Conservation (phyloP, 2,797 vertebrate species). For the Hydrolagus colliei region DNA sequence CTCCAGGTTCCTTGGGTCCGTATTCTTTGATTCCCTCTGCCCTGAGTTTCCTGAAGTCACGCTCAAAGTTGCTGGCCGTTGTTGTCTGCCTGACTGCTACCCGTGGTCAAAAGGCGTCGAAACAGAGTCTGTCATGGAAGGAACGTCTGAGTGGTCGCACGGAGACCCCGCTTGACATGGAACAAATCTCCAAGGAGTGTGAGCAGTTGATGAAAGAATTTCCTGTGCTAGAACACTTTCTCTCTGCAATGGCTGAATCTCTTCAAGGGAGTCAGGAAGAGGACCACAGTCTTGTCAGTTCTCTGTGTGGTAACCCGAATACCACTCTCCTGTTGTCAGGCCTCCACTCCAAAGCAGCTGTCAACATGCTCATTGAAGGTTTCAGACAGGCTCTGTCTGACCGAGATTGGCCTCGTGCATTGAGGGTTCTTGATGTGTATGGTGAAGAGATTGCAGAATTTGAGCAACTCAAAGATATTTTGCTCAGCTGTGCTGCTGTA, state of each 20-base stretch:
- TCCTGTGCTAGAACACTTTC: conserved; percentile 65
- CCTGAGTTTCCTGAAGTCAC: conserved; percentile 78
- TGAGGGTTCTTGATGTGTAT: conserved; percentile 72
- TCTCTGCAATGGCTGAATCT: conserved; percentile 68
- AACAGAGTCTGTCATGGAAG: conserved; percentile 74
- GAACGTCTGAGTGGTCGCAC: conserved; percentile 70
- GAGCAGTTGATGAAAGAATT: conserved; percentile 72
- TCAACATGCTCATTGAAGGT: conserved; percentile 59
- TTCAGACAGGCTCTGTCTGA: conserved; percentile 70
- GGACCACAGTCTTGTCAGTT: conserved; percentile 44
- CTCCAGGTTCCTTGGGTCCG: conserved; percentile 46
- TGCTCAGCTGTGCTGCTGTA: conserved; percentile 74
- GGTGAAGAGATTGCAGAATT: conserved; percentile 59
- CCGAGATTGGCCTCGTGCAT: conserved; percentile 65
- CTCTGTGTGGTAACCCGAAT: conserved; percentile 65
- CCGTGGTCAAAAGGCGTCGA: conserved; percentile 56
- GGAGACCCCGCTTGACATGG: conserved; percentile 67
- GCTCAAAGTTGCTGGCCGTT: conserved; percentile 66
- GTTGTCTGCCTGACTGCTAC: conserved; percentile 72
- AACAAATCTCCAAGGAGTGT: conserved; percentile 75
- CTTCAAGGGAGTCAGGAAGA: conserved; percentile 55
- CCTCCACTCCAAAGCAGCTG: conserved; percentile 59
- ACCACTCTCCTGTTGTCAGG: conserved; percentile 70
- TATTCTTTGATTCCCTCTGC: conserved; percentile 76
- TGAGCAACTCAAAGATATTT: conserved; percentile 62